Conservation (phyloP, 2,888 invertebrate genomes). For the Andrena camellia region DNA sequence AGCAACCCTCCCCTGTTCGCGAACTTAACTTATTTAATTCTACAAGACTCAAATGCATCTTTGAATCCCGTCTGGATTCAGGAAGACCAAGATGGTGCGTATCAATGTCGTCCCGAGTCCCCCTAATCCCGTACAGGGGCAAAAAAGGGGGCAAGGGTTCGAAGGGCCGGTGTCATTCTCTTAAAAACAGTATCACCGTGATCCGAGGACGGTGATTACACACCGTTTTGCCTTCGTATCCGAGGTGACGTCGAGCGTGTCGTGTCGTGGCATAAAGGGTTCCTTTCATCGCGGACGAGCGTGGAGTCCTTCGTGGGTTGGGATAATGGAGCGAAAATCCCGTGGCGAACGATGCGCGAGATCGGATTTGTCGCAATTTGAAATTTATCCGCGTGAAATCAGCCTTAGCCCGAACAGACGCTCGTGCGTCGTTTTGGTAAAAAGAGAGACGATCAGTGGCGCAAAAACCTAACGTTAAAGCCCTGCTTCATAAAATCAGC, state of each 20-base stretch:
- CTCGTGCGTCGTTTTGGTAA: neutral
- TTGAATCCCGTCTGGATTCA: neutral
- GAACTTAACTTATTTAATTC: neutral
- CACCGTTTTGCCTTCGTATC: conserved; percentile 77
- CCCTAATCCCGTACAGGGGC: neutral
- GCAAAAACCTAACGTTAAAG: neutral
- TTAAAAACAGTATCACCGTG: conserved; percentile 59
- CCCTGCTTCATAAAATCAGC: too few species aligned
- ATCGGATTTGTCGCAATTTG: conserved; percentile 83
- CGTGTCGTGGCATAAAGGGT: conserved; percentile 71
- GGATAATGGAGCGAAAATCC: conserved; percentile 67
- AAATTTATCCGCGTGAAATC: conserved; percentile 84
- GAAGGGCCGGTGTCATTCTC: conserved; percentile 22
- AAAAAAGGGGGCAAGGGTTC: neutral
- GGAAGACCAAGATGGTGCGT: conserved; percentile 7
- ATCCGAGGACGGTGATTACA: conserved; percentile 77
- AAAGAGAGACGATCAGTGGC: neutral
- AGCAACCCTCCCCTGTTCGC: neutral
- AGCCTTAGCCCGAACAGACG: conserved; percentile 36
- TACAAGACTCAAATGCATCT: neutral
- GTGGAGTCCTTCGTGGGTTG: conserved; percentile 13
- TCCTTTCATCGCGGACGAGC: conserved; percentile 53
- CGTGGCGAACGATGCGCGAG: conserved; percentile 79
- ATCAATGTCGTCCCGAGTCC: conserved; percentile 34
- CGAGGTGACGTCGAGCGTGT: conserved; percentile 78